Base-by-base conservation (phyloP, 2,888 invertebrate genomes). In the Branchellion lobata region DNA sequence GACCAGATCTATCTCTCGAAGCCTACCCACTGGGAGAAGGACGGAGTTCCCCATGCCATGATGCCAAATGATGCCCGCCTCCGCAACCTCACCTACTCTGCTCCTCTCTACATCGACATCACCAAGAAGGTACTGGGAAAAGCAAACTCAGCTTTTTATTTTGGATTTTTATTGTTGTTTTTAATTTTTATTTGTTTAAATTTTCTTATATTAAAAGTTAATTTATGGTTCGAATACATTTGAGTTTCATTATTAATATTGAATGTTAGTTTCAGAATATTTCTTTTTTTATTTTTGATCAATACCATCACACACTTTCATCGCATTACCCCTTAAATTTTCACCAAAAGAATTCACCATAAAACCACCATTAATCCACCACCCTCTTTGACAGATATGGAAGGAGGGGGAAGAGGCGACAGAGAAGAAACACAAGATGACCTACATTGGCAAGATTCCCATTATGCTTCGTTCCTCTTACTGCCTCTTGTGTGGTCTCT, bases 1-100 rank as follows among this genome's bases (percentile, higher is more conserved):
- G 98, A 97, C 87, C 98, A 99, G 89, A 98, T 99, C 87, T 99
- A 99, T 87, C 88, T 99, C 71, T 98, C 98, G 0, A 99, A 99
- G 88, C 99, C 99, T 1, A 99, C 98, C 8, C 99, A 99, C 90
- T 99, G 99, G 99, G 99, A 99, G 88, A 99, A 99, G 89, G 99
- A 99, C 90, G 99, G 99, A 86, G 95, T 97, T 0, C 97, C 98
- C 21, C 94, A 95, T 80, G 96, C 97, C 81, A 97, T 99, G 97
- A 99, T 99, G 86, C 99, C 99, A 0, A 99, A 99, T 86, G 99
- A 99, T 89, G 99, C 99, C 2, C 91, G 99, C 82, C 90, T 99
- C 78, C 91, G 99, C 80, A 99, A 99, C 89, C 90, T 98, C 61
- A 97, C 97, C 0, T 99, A 99, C 88, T 97, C 98, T 0, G 98